Conservation (phyloP, 2,113 vertebrate species). For the Thinocorus orbignyianus region DNA sequence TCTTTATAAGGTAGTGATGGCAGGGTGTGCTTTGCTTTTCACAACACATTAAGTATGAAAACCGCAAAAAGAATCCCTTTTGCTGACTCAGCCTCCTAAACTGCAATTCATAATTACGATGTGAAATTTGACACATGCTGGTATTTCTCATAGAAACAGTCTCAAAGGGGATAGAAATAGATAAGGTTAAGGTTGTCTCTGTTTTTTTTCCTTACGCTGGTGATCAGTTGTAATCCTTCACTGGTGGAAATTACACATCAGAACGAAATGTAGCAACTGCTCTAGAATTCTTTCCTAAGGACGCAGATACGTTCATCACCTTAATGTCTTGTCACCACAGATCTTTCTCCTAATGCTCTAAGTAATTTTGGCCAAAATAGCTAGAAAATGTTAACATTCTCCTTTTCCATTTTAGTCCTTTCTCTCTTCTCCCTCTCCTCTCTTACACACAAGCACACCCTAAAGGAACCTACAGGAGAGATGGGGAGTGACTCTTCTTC, state of each 20-base stretch:
- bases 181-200: not conserved
- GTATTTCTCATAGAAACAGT: not conserved
- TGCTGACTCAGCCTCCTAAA: not conserved
- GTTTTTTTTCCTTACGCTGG: not conserved
- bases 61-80: not conserved
- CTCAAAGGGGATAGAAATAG: not conserved
- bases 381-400: not conserved
- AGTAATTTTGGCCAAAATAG: not conserved
- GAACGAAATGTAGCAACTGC: not conserved
- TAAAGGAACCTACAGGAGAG: no score
- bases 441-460: not conserved
- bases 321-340: not conserved
- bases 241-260: not conserved
- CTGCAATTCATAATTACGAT: not conserved
- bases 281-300: not conserved
- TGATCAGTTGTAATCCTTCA: not conserved
- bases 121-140: not conserved
- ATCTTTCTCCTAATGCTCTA: not conserved
- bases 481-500: no score
- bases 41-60: not conserved
- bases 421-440: not conserved
- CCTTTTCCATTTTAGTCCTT: not conserved
- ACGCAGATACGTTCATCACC: not conserved
- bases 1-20: not conserved
- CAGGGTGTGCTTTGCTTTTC: not conserved